phyloP scores from a whole-genome alignment of 2,113 vertebrate genomes.

The Silurus meridionalis region DNA sequence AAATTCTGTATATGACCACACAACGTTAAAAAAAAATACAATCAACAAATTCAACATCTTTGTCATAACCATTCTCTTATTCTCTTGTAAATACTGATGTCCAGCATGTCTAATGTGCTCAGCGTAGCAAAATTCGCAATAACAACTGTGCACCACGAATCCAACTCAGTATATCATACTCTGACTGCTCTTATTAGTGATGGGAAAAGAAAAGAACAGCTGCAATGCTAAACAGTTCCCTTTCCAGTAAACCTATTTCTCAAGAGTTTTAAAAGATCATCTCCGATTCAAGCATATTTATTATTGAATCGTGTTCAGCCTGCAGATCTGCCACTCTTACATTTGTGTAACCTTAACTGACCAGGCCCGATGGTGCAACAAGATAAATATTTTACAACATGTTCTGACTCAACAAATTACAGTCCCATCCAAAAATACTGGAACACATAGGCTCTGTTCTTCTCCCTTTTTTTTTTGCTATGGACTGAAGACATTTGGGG shows the following conservation, averaged over 20 bases:
- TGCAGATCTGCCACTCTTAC: not conserved
- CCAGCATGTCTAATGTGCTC: not conserved
- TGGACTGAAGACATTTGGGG: not conserved
- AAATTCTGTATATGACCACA: not conserved
- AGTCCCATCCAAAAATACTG: not conserved
- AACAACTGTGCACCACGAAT: constrained; percentile 17
- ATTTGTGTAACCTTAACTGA: constrained; percentile 17
- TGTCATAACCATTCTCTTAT: not conserved
- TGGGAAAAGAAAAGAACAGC: constrained; percentile 43
- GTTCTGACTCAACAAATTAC: not conserved
- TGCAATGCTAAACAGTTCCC: constrained; percentile 31
- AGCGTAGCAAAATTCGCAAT: not conserved
- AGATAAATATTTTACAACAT: constrained; percentile 19
- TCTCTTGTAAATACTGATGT: not conserved
- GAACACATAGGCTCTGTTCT: not conserved
- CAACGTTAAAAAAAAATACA: not conserved
- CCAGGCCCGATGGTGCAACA: constrained; percentile 10
- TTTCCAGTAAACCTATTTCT: constrained; percentile 38
- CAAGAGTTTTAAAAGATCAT: not conserved
- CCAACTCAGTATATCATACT: not conserved
- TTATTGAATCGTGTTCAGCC: not conserved
- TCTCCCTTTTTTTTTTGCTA: not conserved
- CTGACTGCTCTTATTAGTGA: constrained; percentile 30
- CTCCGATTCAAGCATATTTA: constrained; percentile 7
- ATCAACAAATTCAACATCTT: not conserved